Base-by-base conservation (phyloP, 2,888 invertebrate genomes). In the Nemurella pictetii region DNA sequence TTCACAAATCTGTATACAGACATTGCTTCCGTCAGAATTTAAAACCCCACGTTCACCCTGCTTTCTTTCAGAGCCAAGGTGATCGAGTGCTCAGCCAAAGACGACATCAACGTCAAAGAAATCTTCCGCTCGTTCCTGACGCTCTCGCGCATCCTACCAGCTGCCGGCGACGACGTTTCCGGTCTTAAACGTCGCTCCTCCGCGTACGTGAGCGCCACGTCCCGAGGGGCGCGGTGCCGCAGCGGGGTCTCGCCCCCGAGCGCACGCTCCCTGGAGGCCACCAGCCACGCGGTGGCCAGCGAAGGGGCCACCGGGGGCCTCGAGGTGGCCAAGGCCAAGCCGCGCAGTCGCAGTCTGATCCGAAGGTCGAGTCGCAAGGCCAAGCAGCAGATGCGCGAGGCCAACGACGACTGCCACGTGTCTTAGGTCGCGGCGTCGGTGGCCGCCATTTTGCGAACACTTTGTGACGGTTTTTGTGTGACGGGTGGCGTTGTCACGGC, bases 81-180 rank as follows among this genome's bases (percentile, higher is more conserved):
- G 80, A 91, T 95, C 88, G 96, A 94, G 90, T 96, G 94, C 90
- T 96, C 95, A 81, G 95, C 95, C 25, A 95, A 95, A 89, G 95
- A 95, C 89, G 95, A 96, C 89, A 93, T 93, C 88, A 95, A 95
- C 89, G 93, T 97, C 87, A 93, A 93, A 88, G 96, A 96, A 87
- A 93, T 96, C 85, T 97, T 97, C 91, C 94, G 95, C 88, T 94
- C 94, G 85, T 93, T 97, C 89, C 92, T 97, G 86, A 94, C 95
- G 73, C 91, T 97, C 84, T 95, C 96, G 84, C 94, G 94, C 88
- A 94, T 95, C 87, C 90, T 95, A 87, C 93, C 94, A 55, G 92
- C 92, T 87, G 93, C 93, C 86, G 89, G 92, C 84, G 92, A 92
- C 87, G 93, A 93, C 80, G 89, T 90, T 83, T 89, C 90, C 84